Evolutionary conservation across 2,888 invertebrate species (phyloP).

Genomic region (Tortricodes alternella): DNA sequence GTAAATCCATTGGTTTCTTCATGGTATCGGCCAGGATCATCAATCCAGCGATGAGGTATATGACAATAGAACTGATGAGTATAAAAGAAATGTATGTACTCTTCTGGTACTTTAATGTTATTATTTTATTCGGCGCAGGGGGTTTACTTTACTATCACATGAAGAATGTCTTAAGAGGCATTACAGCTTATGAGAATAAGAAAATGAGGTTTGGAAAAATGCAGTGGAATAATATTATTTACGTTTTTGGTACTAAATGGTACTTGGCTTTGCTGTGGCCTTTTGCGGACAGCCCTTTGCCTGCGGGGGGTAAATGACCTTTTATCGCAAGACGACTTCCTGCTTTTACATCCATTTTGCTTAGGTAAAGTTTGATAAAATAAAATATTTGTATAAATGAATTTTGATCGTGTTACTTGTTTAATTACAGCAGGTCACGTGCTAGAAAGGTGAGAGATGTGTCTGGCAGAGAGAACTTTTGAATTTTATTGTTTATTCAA

Average conservation of each 20-base stretch:
- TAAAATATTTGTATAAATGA: no score
- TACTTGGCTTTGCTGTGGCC: conserved; percentile 87
- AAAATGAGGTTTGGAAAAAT: conserved; percentile 79
- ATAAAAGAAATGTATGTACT: conserved; percentile 50
- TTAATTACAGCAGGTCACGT: no score
- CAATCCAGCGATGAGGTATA: conserved; percentile 48
- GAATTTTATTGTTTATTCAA: no score
- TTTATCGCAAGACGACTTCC: no score
- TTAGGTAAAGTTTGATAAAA: no score
- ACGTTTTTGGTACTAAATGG: conserved; percentile 89
- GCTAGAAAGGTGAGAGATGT: no score
- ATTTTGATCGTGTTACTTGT: no score
- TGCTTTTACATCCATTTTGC: no score
- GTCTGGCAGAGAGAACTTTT: no score
- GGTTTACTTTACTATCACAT: conserved; percentile 56
- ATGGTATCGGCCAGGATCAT: conserved; percentile 45
- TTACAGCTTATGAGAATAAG: conserved; percentile 69
- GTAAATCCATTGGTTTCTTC: conserved; percentile 43
- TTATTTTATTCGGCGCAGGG: conserved; percentile 48
- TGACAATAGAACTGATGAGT: conserved; percentile 43
- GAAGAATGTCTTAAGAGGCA: conserved; percentile 75
- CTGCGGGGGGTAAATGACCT: conserved; percentile 40
- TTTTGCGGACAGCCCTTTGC: conserved; percentile 85
- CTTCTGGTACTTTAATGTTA: conserved; percentile 48
- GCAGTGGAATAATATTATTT: conserved; percentile 85